Percentiles rank a stretch among this genome's conserved stretches.
Conservation (phyloP, 1,140 invertebrate genomes). For the Drosophila subobscura region DNA sequence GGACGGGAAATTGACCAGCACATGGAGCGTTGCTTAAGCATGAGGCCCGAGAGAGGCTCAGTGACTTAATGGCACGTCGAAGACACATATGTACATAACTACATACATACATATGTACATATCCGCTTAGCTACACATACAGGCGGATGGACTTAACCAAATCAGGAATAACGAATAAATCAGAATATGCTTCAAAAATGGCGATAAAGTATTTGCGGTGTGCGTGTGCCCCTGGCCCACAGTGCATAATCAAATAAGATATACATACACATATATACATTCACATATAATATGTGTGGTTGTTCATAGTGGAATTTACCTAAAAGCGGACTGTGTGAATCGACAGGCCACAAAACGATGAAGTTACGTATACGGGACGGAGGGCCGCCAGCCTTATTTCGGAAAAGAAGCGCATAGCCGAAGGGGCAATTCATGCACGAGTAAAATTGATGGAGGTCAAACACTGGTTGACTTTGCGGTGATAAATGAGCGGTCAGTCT, state of each 20-base stretch:
- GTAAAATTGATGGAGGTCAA: conserved; percentile 69
- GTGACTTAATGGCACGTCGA: too few species aligned
- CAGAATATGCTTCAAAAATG: conserved; percentile 2
- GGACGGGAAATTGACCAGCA: neutral
- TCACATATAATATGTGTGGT: neutral
- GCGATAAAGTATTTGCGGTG: conserved; percentile 10
- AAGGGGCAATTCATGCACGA: conserved; percentile 56
- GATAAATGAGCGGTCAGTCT: conserved; percentile 69
- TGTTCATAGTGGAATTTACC: neutral
- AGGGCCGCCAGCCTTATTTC: conserved; percentile 24
- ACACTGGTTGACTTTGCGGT: conserved; percentile 66
- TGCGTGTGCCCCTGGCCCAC: conserved; percentile 29
- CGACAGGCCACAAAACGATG: conserved; percentile 16
- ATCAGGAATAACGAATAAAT: neutral
- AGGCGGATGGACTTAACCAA: neutral
- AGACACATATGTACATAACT: too few species aligned
- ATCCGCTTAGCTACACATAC: neutral
- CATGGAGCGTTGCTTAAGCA: neutral
- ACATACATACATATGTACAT: neutral
- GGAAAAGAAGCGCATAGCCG: conserved; percentile 49
- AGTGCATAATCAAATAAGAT: conserved; percentile 46
- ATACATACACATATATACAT: conserved; percentile 6
- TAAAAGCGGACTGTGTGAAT: neutral
- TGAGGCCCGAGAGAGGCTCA: too few species aligned
- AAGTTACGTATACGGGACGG: conserved; percentile 26